phyloP scores from a whole-genome alignment of 2,797 vertebrate genomes.

The Epinephelus malabaricus region DNA sequence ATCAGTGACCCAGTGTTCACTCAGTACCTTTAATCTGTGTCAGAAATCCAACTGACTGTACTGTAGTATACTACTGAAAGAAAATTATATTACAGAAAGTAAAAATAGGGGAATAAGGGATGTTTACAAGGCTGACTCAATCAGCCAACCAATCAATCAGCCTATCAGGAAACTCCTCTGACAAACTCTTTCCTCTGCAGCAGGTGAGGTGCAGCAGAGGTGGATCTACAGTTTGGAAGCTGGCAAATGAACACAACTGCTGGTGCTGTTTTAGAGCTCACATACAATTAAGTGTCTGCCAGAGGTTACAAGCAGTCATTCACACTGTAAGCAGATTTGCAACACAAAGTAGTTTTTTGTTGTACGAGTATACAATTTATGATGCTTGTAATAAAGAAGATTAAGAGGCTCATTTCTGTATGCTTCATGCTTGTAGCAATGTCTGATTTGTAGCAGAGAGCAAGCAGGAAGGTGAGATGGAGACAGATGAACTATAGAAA shows the following conservation, averaged over 20 bases:
- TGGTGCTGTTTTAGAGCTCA: not conserved
- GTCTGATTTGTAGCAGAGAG: not conserved
- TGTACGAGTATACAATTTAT: not conserved
- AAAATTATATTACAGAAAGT: not conserved
- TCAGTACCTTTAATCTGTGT: conserved; percentile 1
- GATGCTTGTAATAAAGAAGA: not conserved
- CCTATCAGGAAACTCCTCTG: not conserved
- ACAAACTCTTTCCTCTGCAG: not conserved
- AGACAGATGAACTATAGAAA: not conserved
- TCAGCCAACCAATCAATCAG: not conserved
- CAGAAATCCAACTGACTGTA: conserved; percentile 1
- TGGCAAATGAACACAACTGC: not conserved
- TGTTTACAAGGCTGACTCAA: not conserved
- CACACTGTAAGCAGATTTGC: not conserved
- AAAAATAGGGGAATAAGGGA: not conserved
- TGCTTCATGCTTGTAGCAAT: not conserved
- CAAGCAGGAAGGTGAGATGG: not conserved
- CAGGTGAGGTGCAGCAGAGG: too few species aligned
- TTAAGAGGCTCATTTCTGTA: not conserved
- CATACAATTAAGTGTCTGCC: not conserved
- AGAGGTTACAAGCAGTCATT: not conserved
- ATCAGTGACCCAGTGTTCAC: conserved; percentile 3
- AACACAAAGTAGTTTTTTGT: not conserved
- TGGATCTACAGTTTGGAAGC: not conserved
- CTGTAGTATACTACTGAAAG: not conserved